Evolutionary conservation across 2,797 vertebrate genomes (phyloP), one percentile per base, ranked within the genome.

Genomic region (Taenioides sp.): DNA sequence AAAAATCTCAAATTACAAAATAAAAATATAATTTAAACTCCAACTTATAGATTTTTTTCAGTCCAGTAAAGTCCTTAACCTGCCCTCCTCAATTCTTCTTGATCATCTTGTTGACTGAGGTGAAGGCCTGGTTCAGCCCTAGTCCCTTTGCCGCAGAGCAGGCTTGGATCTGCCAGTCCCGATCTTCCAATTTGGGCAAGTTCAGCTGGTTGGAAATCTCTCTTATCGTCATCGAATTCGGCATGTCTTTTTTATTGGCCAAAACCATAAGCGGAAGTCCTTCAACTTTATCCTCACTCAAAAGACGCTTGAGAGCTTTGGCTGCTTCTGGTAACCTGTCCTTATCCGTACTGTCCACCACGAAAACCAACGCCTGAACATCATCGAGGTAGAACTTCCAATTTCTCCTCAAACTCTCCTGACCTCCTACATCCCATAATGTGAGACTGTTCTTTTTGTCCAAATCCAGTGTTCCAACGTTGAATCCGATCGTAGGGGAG

Each of bases 371-470:
- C 0, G 87, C 86, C 27, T 87, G 82, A 1, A 88, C 93, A 47
- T 90, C 92, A 0, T 97, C 95, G 69, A 98, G 84, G 85, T 94
- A 96, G 78, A 89, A 86, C 52, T 87, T 94, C 96, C 97, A 98
- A 86, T 92, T 94, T 27, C 86, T 63, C 57, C 95, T 91, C 91
- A 97, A 95, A 50, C 69, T 77, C 40, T 73, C 67, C 74, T 98
- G 96, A 3, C 96, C 96, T 0, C 96, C 96, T 0, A 98, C 67
- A 0, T 98, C 96, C 96, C 96, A 98, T 62, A 98, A 74, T 0
- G 90, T 96, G 69, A 98, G 80, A 37, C 87, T 83, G 0, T 89
- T 0, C 0, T 87, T 91, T 7, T 95, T 96, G 28, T 93, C 90
- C 0, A 93, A 82, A 14, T 92, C 71, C n/a, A 97, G 75, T 0